Base-by-base conservation (phyloP, 2,888 invertebrate species). In the Erynnis tages region DNA sequence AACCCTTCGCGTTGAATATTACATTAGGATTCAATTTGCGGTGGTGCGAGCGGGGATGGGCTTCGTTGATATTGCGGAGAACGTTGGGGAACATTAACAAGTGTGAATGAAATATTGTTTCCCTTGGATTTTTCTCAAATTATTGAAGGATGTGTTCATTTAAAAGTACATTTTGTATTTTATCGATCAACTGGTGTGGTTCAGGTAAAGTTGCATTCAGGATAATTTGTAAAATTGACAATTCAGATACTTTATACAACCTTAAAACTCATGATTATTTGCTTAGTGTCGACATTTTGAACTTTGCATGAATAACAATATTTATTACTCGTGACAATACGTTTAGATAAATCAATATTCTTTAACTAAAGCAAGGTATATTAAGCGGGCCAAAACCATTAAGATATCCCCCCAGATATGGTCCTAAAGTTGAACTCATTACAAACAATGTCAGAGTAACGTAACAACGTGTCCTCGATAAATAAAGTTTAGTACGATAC, bases 21-120 rank as follows among this genome's bases (percentile, higher is more conserved):
- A 44, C 32, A 44, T 44, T 21, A 44, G 13, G 13, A 32, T 44
- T 44, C 21, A 35, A 35, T 35, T 35, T 35, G 35, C 5, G 35
- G 35, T n/a, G 17, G 35, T 2, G 35, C n/a, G 35, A 4, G 8
- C 10, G 32, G 14, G 14, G 32, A 8, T 16, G 34, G 34, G 10
- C 34, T 6, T n/a, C 16, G 8, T 2, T 17, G 34, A 34, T 34
- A 17, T 34, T 16, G 17, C 34, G 8, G 16, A 8, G 34, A 17
- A 17, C 4, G 34, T 34, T 16, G 8, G n/a, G 34, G 17, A 4
- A 34, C 17, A 34, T 34, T 34, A 34, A 17, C 34, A n/a, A 16
- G 17, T 17, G 16, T 17, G 16, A n/a, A 17, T 17, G 16, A 17
- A 8, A 16, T 34, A n/a, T n/a, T 34, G 17, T 16, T 34, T 34